Base-by-base conservation (phyloP, 2,888 invertebrate genomes). In the Ptilodon capucinus region DNA sequence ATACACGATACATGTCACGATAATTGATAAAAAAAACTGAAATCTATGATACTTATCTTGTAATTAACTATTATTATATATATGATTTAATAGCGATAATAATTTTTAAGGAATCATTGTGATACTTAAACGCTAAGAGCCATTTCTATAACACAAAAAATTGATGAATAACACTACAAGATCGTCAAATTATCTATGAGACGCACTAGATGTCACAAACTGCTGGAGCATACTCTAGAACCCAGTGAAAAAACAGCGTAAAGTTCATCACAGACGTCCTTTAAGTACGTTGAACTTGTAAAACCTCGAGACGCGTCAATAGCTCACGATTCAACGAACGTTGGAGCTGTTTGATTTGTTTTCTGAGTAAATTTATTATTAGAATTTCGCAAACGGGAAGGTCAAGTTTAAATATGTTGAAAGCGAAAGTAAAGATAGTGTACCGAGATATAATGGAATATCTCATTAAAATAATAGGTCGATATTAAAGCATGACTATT, bases 321-420 rank as follows among this genome's bases (percentile, higher is more conserved):
- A 54, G 41, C 51, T 44, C 40, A 49, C 47, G 42, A 39, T 39
- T 39, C 39, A 39, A 11, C 19, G 19, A 56, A 60, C 42, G 49
- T 49, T 42, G 38, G 36, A 28, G 45, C 43, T 32, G 44, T 51
- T 46, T 48, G 51, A 61, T 59, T 60, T 60, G 68, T 62, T 65
- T 65, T 57, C 53, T 48, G 64, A 61, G 64, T 53, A 48, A 44
- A 60, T 59, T 61, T 61, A 61, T 61, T 57, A 54, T 52, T 53
- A 59, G 54, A 54, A 16, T 21, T 39, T 40, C 39, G 32, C 41
- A 48, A 51, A 46, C 43, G 41, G 40, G 11, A 23, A 57, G 65
- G 61, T 68, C 65, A 68, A 60, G 51, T 59, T 62, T 44, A 28
- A 13, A 51, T 13, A 43, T 35, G 42, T n/a, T 41, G 41, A 46